Conservation (phyloP, 2,113 vertebrate genomes). For the Potamarius usumacintae region DNA sequence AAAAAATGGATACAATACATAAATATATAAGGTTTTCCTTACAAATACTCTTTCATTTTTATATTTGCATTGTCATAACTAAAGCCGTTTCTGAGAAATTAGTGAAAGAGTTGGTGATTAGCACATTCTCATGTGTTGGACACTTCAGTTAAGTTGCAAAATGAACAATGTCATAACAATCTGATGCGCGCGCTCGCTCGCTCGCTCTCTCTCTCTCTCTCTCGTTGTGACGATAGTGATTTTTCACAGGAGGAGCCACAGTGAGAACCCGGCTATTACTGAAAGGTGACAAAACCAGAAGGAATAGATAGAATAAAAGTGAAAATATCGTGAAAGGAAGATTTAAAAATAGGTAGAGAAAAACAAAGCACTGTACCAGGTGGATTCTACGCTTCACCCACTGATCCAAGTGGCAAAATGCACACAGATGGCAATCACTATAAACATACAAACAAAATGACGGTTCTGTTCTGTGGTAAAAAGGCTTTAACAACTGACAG, state of each 20-base stretch:
- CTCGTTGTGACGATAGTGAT: conserved; percentile 20
- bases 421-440: background rate
- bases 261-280: background rate
- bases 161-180: conserved; percentile 27
- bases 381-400: conserved; percentile 3
- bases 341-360: background rate
- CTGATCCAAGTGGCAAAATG: background rate
- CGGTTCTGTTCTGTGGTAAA: background rate
- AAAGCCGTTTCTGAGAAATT: background rate
- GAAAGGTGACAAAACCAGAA: conserved; percentile 2
- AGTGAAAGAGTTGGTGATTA: background rate
- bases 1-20: background rate
- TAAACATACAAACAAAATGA: background rate
- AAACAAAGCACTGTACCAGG: background rate
- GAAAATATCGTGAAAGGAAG: background rate
- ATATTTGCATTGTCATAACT: background rate
- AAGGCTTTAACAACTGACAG: background rate
- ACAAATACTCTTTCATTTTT: background rate
- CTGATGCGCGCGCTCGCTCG: too few species aligned
- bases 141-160: conserved; percentile 32
- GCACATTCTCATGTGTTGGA: background rate
- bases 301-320: background rate
- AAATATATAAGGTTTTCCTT: background rate
- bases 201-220: too few species aligned
- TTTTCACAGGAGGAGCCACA: conserved; percentile 35